These are phyloP conservation scores for Simalia tracyae DNA, from an alignment of 2,797 vertebrate species.

Conservation along the genomic window DNA sequence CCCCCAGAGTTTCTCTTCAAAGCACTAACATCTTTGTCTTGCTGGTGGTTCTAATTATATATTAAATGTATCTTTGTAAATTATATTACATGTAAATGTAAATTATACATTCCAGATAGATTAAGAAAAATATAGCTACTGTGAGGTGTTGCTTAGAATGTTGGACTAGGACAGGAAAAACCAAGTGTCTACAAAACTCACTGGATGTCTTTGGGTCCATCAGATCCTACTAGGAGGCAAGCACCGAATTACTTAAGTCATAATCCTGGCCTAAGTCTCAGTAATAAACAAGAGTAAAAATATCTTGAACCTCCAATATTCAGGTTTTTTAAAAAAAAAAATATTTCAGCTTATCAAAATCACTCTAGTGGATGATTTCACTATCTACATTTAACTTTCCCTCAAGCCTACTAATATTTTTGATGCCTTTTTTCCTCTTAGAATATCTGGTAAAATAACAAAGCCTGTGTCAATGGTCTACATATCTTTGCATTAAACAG, in stretches of 20 bases:
- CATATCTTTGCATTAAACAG: constrained; percentile 38
- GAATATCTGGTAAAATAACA: constrained; percentile 5
- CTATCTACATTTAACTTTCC: background rate
- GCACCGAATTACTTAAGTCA: background rate
- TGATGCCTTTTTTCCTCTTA: background rate
- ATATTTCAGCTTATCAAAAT: background rate
- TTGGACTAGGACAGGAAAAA: background rate
- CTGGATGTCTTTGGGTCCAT: background rate
- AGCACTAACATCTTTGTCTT: background rate
- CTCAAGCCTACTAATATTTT: background rate
- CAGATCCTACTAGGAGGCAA: background rate
- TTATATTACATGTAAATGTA: too few species aligned
- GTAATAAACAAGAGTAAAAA: background rate
- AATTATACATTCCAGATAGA: background rate
- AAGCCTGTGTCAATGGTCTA: background rate
- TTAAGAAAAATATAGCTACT: background rate
- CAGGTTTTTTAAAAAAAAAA: background rate
- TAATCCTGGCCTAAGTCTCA: background rate
- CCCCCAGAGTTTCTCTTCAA: background rate
- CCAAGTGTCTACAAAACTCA: background rate
- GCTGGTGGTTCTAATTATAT: background rate
- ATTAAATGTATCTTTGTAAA: background rate
- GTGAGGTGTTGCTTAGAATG: background rate
- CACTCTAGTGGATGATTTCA: background rate
- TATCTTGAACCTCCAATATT: background rate